Evolutionary conservation across 92 coral and sea anemone species (phyloP).

Genomic region (Nematostella vectensis): DNA sequence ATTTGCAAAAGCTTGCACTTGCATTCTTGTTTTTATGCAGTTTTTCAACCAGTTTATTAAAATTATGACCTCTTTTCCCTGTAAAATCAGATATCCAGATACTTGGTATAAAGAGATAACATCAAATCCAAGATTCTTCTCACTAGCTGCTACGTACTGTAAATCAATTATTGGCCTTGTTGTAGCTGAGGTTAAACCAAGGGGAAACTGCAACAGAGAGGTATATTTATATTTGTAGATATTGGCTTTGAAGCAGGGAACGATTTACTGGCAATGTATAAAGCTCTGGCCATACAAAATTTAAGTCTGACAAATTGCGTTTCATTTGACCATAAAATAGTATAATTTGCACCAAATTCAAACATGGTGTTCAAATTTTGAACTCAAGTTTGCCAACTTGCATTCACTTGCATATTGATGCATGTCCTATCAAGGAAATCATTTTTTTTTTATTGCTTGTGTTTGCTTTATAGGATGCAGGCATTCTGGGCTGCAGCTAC

Average conservation of each 20-base stretch:
- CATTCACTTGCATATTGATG: too few relatives aligned
- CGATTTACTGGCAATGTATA: conserved; percentile 19
- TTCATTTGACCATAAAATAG: too few relatives aligned
- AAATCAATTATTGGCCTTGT: conserved; percentile 84
- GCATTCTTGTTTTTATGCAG: too few relatives aligned
- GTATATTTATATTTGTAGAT: conserved; percentile 14
- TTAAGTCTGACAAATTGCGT: too few relatives aligned
- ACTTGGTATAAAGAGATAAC: conserved; percentile 93
- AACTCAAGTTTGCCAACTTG: too few relatives aligned
- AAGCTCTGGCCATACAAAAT: too few relatives aligned
- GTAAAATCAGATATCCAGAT: conserved; percentile 73
- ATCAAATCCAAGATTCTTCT: conserved; percentile 86
- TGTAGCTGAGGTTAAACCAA: conserved; percentile 92
- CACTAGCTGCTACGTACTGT: conserved; percentile 75
- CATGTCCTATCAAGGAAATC: too few relatives aligned
- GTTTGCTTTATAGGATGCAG: conserved; percentile 58
- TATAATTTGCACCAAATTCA: too few relatives aligned
- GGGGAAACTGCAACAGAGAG: conserved; percentile 76
- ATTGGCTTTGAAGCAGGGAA: conserved; percentile 54
- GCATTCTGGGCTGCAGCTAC: conserved; percentile 74
- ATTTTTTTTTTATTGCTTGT: not conserved
- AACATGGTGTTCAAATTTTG: too few relatives aligned
- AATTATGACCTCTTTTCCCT: too few relatives aligned
- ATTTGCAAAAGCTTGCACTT: too few relatives aligned
- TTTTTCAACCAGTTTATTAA: too few relatives aligned